Conservation (phyloP, 2,888 invertebrate genomes). For the Parapristionchus giblindavisi region DNA sequence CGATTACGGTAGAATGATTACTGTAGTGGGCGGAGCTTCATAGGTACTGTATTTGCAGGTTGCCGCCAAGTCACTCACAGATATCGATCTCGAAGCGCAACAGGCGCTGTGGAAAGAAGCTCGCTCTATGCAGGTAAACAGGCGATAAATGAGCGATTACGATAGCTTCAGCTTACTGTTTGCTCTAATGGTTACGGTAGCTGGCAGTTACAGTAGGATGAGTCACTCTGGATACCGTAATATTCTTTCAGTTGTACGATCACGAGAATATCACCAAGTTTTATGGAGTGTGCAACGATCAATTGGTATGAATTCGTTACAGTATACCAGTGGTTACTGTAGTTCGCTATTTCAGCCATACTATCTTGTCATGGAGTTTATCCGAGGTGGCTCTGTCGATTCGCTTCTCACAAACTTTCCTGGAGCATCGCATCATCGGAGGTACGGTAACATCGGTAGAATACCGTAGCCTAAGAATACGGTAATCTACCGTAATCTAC, state of each 20-base stretch:
- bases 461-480: neutral
- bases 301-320: conserved; percentile 9
- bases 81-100: conserved; percentile 42
- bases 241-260: conserved; percentile 38
- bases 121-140: conserved; percentile 43
- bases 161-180: neutral
- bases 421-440: conserved; percentile 7
- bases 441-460: conserved; percentile 1
- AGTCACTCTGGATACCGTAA: neutral
- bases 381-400: conserved; percentile 44
- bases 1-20: conserved; percentile 27
- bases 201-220: neutral
- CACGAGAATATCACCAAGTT: conserved; percentile 42
- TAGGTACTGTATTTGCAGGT: too few species aligned
- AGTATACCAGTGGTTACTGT: neutral
- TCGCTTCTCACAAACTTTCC: conserved; percentile 39
- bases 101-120: conserved; percentile 49
- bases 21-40: too few species aligned
- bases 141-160: neutral
- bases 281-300: conserved; percentile 49
- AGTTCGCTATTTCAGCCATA: conserved; percentile 37
- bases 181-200: too few species aligned
- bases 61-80: conserved; percentile 46
- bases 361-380: conserved; percentile 50
- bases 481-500: neutral